Base-by-base conservation (phyloP, 1,140 invertebrate species). In the Procambarus clarkii region DNA sequence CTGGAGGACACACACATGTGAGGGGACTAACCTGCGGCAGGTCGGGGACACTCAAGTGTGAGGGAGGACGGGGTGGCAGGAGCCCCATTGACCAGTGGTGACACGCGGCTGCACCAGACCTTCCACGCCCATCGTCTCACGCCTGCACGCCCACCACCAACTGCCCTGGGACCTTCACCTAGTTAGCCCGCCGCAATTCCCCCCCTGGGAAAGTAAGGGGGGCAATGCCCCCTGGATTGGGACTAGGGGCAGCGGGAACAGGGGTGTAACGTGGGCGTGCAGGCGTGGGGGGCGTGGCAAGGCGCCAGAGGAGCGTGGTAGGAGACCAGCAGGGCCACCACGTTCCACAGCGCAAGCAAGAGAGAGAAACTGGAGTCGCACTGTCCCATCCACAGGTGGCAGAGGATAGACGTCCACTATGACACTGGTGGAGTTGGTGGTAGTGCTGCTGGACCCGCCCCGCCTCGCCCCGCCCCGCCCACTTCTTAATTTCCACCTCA, bases 361-460 rank as follows among this genome's bases (percentile, higher is more conserved):
- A 91, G 82, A 44, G 88, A 91, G 83, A 91, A 91, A 80, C 88
- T 91, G 71, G 88, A 91, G 88, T 91, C 88, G 46, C 88, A 91
- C 88, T 91, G 88, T 44, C 88, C 88, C 88, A 91, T 91, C 88
- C 88, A 91, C 88, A 86, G 88, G 78, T 54, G 46, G 79, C 74
- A 50, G 85, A 86, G 85, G 85, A 45, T 50, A 69, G 81, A 83
- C 79, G 46, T 80, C 79, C 79, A 88, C 86, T 80, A 71, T 34
- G 45, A 81, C 86, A 3, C 77, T 48, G 11, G 13, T 74, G 34
- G 44, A 50, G 54, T 34, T 46, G 69, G 80, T 77, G 81, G 50
- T n/a, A n/a, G n/a, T 60, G 44, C 69, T 76, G 64, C 84, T 45
- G 18, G 64, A 13, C 48, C 21, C 85, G 50, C 69, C 71, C 48